Base-by-base conservation (phyloP, 1,140 invertebrate genomes). In the Meloidogyne floridensis region DNA sequence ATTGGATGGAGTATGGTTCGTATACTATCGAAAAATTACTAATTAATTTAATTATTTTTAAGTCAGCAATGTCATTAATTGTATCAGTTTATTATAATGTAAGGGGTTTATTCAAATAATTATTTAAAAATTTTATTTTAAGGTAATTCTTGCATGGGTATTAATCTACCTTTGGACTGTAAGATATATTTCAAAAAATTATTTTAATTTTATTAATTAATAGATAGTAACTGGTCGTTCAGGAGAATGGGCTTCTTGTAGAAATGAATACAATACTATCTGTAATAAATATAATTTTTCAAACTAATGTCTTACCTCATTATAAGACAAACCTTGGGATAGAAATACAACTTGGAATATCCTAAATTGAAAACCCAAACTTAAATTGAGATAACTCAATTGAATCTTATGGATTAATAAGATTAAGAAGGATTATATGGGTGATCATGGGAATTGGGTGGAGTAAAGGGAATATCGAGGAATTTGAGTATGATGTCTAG, bases 151-250 rank as follows among this genome's bases (percentile, higher is more conserved):
- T 89, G 94, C 95, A 11, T 97, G 96, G 93, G 93, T 94, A n/a
- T 93, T 97, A 82, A 96, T 95, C 91, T 97, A 97, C 90, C 94
- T 97, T 87, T 95, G 95, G 87, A 93, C 94, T 73, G 77, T 79
- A 47, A 32, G 32, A 11, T 76, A 53, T 6, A 51, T 79, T 32
- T 32, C 32, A 13, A 43, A 32, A 79, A 6, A 65, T 10, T 43
- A 47, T 13, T 15, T 20, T 70, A n/a, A 20, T 65, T 43, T 42
- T 18, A 18, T 69, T 10, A 32, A 32, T 32, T 32, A 0, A 13
- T 32, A 78, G 77, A 95, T 95, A 9, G 95, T 97, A 89, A 94
- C 93, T 87, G 92, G 93, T 15, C 93, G 94, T 75, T 93, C 95
- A 80, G 95, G 95, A 3, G 72, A 84, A 42, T 98, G 95, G 95